Evolutionary conservation across 1,140 invertebrate species (phyloP).

Genomic region (Lepeophtheirus salmonis): DNA sequence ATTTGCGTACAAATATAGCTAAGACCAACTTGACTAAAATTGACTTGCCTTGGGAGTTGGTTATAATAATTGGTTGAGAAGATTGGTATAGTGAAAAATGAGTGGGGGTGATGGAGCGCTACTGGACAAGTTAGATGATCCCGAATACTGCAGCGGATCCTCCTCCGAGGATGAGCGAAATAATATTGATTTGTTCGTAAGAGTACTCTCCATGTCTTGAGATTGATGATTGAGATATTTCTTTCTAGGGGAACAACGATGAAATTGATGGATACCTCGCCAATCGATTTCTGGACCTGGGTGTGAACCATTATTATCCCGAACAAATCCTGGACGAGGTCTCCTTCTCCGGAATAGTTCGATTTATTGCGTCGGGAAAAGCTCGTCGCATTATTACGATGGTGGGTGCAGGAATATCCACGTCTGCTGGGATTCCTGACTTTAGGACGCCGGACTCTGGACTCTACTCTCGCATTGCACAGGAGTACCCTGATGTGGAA

Average conservation of each 20-base stretch:
- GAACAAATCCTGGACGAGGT: conserved; percentile 35
- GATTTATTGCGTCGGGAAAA: conserved; percentile 44
- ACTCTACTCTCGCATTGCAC: conserved; percentile 55
- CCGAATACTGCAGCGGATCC: not conserved
- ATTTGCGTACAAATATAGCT: too few relatives aligned
- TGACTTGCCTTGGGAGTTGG: too few relatives aligned
- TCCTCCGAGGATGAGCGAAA: not conserved
- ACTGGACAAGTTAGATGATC: not conserved
- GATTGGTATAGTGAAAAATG: too few relatives aligned
- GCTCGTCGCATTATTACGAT: conserved; percentile 75
- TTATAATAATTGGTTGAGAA: too few relatives aligned
- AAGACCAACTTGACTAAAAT: too few relatives aligned
- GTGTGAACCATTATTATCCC: not conserved
- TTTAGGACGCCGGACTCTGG: conserved; percentile 75
- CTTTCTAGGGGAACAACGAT: not conserved
- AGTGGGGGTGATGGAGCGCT: not conserved
- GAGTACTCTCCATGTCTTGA: too few relatives aligned
- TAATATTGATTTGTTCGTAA: too few relatives aligned
- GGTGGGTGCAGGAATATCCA: conserved; percentile 85
- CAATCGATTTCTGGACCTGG: not conserved
- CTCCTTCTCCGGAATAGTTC: conserved; percentile 43
- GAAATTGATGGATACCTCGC: not conserved
- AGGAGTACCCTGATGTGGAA: conserved; percentile 74
- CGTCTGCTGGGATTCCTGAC: conserved; percentile 64
- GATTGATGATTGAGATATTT: too few relatives aligned